Percentiles rank a stretch among this genome's conserved stretches.
These are phyloP conservation scores for Chloebia gouldiae DNA, from an alignment of 2,113 vertebrate species.

Conservation along the genomic window DNA sequence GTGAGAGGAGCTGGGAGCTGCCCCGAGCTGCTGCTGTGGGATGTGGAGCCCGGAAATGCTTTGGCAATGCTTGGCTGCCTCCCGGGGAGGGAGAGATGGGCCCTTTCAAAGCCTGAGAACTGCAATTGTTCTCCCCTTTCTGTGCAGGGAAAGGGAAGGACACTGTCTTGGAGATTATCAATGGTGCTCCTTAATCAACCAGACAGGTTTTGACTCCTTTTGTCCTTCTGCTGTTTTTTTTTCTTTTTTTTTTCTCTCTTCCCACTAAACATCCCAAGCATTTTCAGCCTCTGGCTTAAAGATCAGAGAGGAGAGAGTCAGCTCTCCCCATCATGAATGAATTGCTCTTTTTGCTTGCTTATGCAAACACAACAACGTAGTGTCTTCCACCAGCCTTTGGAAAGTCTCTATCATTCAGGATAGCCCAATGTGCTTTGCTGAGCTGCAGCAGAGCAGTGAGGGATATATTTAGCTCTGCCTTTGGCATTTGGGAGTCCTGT, in stretches of 20 bases:
- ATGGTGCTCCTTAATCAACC: not conserved
- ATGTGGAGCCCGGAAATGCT: not conserved
- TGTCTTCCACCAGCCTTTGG: not conserved
- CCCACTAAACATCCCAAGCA: not conserved
- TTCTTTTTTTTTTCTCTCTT: no score
- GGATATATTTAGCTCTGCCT: constrained; percentile 21
- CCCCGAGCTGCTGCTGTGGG: accelerated
- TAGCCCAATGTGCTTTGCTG: not conserved
- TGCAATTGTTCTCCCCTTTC: not conserved
- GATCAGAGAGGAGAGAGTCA: not conserved
- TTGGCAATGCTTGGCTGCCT: accelerated
- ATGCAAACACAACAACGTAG: not conserved
- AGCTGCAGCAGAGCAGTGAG: not conserved
- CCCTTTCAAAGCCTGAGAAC: not conserved
- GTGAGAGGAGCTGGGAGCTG: not conserved
- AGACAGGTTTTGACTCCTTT: constrained; percentile 15
- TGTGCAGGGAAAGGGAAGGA: not conserved
- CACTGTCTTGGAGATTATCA: not conserved
- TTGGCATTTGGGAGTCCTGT: not conserved
- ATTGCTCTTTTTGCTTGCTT: not conserved
- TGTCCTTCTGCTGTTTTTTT: not conserved
- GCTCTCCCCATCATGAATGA: not conserved
- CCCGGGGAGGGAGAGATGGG: not conserved
- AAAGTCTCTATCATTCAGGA: not conserved
- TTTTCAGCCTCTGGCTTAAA: not conserved